phyloP scores from a whole-genome alignment of 2,113 vertebrate species.

The Protobothrops flavoviridis region DNA sequence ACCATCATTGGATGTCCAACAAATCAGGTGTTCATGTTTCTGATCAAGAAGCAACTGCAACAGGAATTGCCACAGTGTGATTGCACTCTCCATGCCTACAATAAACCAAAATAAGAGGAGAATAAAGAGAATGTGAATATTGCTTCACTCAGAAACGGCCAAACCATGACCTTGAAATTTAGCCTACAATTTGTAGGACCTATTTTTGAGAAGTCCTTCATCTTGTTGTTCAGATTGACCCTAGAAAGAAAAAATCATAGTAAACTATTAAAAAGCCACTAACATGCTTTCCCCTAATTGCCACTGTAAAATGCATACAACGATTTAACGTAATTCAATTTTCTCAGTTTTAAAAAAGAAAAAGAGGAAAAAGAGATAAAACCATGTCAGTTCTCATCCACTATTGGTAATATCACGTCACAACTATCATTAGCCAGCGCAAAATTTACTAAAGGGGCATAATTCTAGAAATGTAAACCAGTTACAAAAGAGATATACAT shows the following conservation, averaged over 20 bases:
- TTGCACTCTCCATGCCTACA: conserved; percentile 96
- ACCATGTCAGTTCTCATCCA: background rate
- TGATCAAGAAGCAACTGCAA: conserved; percentile 96
- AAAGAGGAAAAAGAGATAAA: background rate
- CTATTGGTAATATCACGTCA: background rate
- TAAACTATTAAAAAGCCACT: background rate
- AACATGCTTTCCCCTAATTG: background rate
- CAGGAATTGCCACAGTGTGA: conserved; percentile 98
- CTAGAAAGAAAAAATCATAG: background rate
- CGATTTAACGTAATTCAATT: background rate
- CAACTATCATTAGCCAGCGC: background rate
- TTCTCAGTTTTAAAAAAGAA: background rate
- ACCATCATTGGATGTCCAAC: conserved; percentile 95
- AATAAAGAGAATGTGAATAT: conserved; percentile 8
- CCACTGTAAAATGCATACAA: background rate
- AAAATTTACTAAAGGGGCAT: background rate
- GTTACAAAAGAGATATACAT: background rate
- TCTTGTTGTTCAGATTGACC: background rate
- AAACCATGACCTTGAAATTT: background rate
- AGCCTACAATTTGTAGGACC: background rate
- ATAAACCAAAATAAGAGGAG: conserved; percentile 42
- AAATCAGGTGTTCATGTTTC: conserved; percentile 94
- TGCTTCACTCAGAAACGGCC: background rate
- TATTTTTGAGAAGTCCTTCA: background rate
- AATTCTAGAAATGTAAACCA: background rate